phyloP scores from a whole-genome alignment of 2,113 vertebrate genomes.

The Apteryx owenii region DNA sequence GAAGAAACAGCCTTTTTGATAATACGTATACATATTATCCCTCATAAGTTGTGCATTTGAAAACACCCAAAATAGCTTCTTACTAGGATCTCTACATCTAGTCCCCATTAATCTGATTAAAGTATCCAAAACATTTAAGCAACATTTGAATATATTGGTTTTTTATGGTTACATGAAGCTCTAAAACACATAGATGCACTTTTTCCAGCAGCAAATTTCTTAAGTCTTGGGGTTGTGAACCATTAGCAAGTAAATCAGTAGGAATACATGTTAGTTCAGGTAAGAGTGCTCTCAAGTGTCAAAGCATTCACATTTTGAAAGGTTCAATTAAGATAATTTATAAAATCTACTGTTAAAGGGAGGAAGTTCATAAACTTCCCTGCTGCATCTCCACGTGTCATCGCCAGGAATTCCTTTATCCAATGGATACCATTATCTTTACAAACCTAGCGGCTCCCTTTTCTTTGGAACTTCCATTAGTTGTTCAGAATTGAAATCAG shows the following conservation, averaged over 20 bases:
- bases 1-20: background rate
- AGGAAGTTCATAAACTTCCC: constrained; percentile 11
- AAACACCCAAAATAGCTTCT: background rate
- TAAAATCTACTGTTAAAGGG: constrained; percentile 30
- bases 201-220: constrained; percentile 9
- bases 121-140: background rate
- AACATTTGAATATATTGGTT: background rate
- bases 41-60: background rate
- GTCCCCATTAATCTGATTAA: background rate
- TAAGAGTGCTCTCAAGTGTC: constrained; percentile 34
- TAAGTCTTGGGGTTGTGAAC: background rate
- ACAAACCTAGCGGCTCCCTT: background rate
- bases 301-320: constrained; percentile 55
- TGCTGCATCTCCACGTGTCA: background rate
- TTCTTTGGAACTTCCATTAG: background rate
- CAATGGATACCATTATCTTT: background rate
- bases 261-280: constrained; percentile 11
- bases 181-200: background rate
- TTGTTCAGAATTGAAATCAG: background rate
- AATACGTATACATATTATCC: no score
- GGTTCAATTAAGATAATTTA: constrained; percentile 52
- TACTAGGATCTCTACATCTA: background rate
- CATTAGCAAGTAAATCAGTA: constrained; percentile 6
- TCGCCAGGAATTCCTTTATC: background rate
- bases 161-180: background rate